phyloP scores from a whole-genome alignment of 2,113 vertebrate species.

The Fregata magnificens region DNA sequence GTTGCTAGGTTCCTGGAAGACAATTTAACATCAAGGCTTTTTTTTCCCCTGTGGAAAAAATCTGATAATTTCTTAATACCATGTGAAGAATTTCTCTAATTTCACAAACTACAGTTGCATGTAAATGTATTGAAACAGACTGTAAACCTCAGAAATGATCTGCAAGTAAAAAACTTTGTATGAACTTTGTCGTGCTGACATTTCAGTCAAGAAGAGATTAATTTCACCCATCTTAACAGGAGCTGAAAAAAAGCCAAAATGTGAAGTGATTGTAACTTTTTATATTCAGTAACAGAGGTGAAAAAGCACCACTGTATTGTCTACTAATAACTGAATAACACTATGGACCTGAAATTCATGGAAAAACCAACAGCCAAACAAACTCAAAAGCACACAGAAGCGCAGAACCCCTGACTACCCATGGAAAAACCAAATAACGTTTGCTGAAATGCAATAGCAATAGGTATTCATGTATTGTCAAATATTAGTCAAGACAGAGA shows the following conservation, averaged over 20 bases:
- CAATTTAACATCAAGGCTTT: background rate
- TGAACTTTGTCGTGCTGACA: background rate
- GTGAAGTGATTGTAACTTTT: background rate
- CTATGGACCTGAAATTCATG: background rate
- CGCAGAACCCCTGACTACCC: background rate
- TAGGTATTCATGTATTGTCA: background rate
- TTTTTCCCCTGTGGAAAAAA: background rate
- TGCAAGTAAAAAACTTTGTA: background rate
- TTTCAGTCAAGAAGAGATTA: background rate
- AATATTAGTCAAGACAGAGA: background rate
- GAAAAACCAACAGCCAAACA: background rate
- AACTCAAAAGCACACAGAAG: background rate
- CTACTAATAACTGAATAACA: background rate
- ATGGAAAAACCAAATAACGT: background rate
- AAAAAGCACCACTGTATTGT: background rate
- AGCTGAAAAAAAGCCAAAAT: background rate
- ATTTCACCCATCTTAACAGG: background rate
- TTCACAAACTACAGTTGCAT: background rate
- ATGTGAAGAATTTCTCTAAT: background rate
- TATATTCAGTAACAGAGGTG: background rate
- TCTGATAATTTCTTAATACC: background rate
- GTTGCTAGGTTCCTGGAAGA: background rate
- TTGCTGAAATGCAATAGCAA: slow-evolving; percentile 3
- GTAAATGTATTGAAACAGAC: background rate
- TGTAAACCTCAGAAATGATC: background rate